Conservation (phyloP, 2,888 invertebrate genomes). For the Teleiodes luculella region DNA sequence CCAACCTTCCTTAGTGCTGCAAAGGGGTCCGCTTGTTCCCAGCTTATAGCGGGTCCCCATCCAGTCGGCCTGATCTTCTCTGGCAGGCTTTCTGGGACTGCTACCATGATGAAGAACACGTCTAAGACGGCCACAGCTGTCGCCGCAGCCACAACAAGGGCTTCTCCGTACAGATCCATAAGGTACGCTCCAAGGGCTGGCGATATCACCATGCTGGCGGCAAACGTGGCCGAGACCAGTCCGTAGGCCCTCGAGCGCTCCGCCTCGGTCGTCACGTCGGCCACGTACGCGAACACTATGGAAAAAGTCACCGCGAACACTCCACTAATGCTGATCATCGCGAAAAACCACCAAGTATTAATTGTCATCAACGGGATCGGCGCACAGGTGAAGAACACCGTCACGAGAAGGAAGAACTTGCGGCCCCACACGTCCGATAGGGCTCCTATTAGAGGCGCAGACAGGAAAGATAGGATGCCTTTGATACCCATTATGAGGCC, state of each 20-base stretch:
- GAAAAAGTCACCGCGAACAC: constrained; percentile 99
- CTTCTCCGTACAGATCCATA: constrained; percentile 90
- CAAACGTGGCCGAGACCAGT: constrained; percentile 98
- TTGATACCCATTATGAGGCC: constrained; percentile 99
- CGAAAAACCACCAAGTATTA: constrained; percentile 99
- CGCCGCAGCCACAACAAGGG: constrained; percentile 94
- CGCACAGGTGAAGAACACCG: constrained; percentile 98
- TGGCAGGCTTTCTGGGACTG: constrained; percentile 98
- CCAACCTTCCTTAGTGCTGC: constrained; percentile 94
- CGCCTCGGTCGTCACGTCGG: constrained; percentile 98
- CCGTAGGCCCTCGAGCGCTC: constrained; percentile 97
- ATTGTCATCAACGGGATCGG: constrained; percentile 99
- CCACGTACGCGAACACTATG: constrained; percentile 99
- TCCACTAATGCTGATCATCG: constrained; percentile 99
- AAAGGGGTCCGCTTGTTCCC: constrained; percentile 99
- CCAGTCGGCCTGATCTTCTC: constrained; percentile 89
- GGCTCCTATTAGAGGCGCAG: constrained; percentile 98
- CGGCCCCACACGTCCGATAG: constrained; percentile 99
- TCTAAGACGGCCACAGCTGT: constrained; percentile 97
- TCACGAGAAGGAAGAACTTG: constrained; percentile 97
- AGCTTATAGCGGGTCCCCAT: constrained; percentile 93
- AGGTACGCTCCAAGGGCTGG: constrained; percentile 96
- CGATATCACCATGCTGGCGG: constrained; percentile 98
- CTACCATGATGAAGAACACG: constrained; percentile 98
- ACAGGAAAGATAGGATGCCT: constrained; percentile 97